Percentiles rank a stretch among this genome's conserved stretches.
Conservation (phyloP, 2,888 invertebrate species). For the Laothoe populi region DNA sequence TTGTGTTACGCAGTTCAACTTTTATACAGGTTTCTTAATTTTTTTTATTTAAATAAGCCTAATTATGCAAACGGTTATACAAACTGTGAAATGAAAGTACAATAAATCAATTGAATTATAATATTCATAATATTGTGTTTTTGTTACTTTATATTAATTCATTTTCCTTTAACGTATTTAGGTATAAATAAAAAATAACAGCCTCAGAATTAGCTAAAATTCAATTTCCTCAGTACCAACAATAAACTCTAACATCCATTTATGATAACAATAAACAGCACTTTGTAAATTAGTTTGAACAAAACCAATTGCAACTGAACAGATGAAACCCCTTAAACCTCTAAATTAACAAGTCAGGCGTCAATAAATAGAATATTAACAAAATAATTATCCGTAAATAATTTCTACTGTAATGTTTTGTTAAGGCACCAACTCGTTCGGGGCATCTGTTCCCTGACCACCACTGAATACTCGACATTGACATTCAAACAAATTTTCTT, state of each 20-base stretch:
- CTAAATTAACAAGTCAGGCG: conserved; percentile 42
- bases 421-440: conserved; percentile 63
- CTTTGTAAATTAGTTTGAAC: conserved; percentile 23
- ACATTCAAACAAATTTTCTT: conserved; percentile 42
- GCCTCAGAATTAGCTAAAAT: neutral
- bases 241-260: conserved; percentile 11
- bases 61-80: neutral
- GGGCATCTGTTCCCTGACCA: conserved; percentile 77
- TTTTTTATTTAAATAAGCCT: neutral
- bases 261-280: conserved; percentile 2
- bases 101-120: neutral
- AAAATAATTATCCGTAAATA: conserved; percentile 72
- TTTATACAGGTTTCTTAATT: neutral
- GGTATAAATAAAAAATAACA: too few relatives aligned
- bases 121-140: neutral
- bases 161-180: too few relatives aligned
- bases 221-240: neutral
- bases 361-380: conserved; percentile 61
- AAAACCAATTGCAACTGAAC: conserved; percentile 36
- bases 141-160: neutral
- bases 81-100: too few relatives aligned
- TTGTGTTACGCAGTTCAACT: neutral
- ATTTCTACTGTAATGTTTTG: conserved; percentile 64
- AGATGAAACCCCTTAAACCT: conserved; percentile 42
- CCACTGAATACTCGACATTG: conserved; percentile 56